phyloP scores from a whole-genome alignment of 35 echinoderm and acorn worm genomes.

The Eucidaris tribuloides region DNA sequence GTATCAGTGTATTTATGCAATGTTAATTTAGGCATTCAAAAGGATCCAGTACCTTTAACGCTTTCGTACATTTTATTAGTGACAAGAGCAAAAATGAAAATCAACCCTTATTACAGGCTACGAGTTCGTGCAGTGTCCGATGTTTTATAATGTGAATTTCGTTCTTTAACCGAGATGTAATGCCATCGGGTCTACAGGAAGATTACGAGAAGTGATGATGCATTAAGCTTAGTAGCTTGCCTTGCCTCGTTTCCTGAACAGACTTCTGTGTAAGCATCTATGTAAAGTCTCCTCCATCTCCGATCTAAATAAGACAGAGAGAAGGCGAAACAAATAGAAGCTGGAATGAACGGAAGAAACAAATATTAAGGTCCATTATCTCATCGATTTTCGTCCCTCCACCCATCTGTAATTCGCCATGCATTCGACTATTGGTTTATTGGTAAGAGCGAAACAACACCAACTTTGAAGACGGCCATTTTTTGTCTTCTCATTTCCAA shows the following conservation, averaged over 20 bases:
- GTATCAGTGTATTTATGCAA: no score
- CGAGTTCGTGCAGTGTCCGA: no score
- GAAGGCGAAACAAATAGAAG: conserved; percentile 11
- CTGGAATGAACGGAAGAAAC: conserved; percentile 26
- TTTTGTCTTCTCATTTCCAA: neutral
- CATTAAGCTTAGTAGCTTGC: neutral
- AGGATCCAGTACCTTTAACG: no score
- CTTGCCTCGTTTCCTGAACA: neutral
- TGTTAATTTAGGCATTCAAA: no score
- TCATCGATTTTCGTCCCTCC: conserved; percentile 3
- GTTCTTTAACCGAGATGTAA: no score
- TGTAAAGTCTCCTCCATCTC: conserved; percentile 13
- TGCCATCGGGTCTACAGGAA: no score
- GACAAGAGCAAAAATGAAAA: no score
- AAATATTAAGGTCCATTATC: conserved; percentile 27
- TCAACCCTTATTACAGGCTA: no score
- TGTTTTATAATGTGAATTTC: no score
- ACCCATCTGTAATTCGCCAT: neutral
- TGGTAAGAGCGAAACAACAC: neutral
- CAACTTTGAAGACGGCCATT: neutral
- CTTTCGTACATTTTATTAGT: no score
- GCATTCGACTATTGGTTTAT: neutral
- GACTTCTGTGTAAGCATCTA: conserved; percentile 5
- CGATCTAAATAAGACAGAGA: neutral
- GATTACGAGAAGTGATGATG: neutral